Evolutionary conservation across 1,140 invertebrate genomes (phyloP).

Genomic region (Sitophilus oryzae): DNA sequence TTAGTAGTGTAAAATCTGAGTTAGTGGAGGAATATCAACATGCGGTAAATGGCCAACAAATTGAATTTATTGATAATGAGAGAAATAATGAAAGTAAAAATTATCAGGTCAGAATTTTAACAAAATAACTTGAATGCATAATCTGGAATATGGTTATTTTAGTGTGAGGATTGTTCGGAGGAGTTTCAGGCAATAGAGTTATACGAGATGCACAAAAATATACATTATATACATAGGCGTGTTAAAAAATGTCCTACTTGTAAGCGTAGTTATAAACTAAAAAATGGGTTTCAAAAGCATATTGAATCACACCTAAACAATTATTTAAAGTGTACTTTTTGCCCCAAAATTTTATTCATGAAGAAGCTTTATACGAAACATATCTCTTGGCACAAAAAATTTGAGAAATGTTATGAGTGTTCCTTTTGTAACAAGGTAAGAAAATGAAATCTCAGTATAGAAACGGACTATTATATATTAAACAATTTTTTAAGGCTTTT

Average conservation of each 20-base stretch:
- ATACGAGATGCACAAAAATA: background rate
- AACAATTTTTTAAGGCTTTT: slow-evolving; percentile 1
- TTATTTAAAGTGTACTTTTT: background rate
- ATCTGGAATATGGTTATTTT: background rate
- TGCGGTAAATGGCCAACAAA: too few species aligned
- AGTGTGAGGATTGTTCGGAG: background rate
- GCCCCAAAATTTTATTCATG: background rate
- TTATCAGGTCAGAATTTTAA: too few species aligned
- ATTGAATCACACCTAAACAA: background rate
- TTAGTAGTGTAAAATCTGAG: too few species aligned
- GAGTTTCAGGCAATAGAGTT: background rate
- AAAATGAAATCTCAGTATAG: too few species aligned
- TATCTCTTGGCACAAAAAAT: background rate
- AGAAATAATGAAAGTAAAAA: too few species aligned
- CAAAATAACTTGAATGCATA: too few species aligned
- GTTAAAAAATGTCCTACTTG: background rate
- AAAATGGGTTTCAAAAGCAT: background rate
- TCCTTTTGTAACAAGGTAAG: background rate
- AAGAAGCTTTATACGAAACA: background rate
- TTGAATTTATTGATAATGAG: too few species aligned
- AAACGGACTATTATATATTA: too few species aligned
- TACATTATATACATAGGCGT: background rate
- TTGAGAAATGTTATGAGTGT: background rate
- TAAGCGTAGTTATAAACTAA: slow-evolving; percentile 1
- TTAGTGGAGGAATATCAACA: too few species aligned